These are phyloP conservation scores for Philereme transversata DNA, from an alignment of 2,888 invertebrate species.

Conservation along the genomic window DNA sequence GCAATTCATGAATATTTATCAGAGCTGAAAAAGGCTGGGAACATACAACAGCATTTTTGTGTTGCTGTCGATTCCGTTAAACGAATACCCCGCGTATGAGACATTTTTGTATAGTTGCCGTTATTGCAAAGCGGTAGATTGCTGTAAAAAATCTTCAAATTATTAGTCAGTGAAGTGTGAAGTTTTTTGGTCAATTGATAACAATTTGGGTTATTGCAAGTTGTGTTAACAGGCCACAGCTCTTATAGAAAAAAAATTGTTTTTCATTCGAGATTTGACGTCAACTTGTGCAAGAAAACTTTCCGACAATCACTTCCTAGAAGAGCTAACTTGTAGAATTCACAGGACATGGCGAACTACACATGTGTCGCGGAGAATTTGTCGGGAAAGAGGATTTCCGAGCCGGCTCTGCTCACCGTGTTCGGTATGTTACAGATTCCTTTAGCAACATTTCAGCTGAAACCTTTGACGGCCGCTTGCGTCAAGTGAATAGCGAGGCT, in stretches of 20 bases:
- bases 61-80: not conserved
- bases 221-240: too few species aligned
- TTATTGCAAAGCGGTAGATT: too few species aligned
- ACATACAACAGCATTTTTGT: constrained; percentile 18
- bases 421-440: constrained; percentile 88
- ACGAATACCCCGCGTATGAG: too few species aligned
- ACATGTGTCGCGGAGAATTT: constrained; percentile 97
- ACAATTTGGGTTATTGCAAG: too few species aligned
- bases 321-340: constrained; percentile 9
- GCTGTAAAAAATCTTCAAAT: too few species aligned
- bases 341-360: constrained; percentile 96
- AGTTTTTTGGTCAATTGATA: too few species aligned
- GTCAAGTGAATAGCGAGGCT: constrained; percentile 18
- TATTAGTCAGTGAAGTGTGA: too few species aligned
- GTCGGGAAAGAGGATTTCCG: constrained; percentile 93
- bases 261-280: too few species aligned
- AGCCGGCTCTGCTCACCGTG: constrained; percentile 93
- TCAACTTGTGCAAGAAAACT: too few species aligned
- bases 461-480: constrained; percentile 13
- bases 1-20: constrained; percentile 36
- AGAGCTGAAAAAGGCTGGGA: constrained; percentile 24
- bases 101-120: too few species aligned
- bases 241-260: too few species aligned
- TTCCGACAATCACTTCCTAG: not conserved
- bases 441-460: constrained; percentile 18